Evolutionary conservation across 2,888 invertebrate genomes (phyloP).

Genomic region (Plusia festucae): DNA sequence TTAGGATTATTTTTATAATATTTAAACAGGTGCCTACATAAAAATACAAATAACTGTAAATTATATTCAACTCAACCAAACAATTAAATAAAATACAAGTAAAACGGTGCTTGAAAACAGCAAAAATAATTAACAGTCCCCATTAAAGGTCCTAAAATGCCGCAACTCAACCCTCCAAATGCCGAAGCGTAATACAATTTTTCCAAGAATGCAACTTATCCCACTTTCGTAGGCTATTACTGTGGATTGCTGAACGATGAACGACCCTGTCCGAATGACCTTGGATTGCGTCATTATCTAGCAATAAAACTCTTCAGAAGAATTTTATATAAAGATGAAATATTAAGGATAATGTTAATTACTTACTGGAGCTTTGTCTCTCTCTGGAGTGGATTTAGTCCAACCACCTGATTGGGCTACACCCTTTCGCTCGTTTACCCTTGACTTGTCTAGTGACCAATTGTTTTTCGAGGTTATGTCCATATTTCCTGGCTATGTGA

Average conservation of each 20-base stretch:
- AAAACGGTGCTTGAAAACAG: constrained; percentile 24
- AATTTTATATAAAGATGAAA: not conserved
- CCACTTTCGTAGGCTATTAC: constrained; percentile 45
- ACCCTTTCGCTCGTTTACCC: too few species aligned
- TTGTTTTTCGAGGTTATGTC: too few species aligned
- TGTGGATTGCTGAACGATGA: constrained; percentile 32
- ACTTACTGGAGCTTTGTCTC: too few species aligned
- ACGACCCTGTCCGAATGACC: constrained; percentile 41
- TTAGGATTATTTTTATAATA: too few species aligned
- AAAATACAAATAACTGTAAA: not conserved
- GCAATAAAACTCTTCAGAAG: constrained; percentile 13
- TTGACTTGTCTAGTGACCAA: too few species aligned
- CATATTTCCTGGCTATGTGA: too few species aligned
- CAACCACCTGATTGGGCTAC: too few species aligned
- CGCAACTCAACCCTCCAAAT: constrained; percentile 46
- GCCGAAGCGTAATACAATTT: constrained; percentile 53
- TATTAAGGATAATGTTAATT: not conserved
- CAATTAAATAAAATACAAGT: constrained; percentile 10
- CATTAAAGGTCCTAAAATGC: constrained; percentile 34
- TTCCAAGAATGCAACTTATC: constrained; percentile 57
- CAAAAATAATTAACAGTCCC: constrained; percentile 35
- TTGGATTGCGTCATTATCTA: constrained; percentile 39
- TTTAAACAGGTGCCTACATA: too few species aligned
- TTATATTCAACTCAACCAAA: not conserved
- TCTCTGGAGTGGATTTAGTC: too few species aligned